Conservation (phyloP, 2,888 invertebrate species). For the Volucella bombylans region DNA sequence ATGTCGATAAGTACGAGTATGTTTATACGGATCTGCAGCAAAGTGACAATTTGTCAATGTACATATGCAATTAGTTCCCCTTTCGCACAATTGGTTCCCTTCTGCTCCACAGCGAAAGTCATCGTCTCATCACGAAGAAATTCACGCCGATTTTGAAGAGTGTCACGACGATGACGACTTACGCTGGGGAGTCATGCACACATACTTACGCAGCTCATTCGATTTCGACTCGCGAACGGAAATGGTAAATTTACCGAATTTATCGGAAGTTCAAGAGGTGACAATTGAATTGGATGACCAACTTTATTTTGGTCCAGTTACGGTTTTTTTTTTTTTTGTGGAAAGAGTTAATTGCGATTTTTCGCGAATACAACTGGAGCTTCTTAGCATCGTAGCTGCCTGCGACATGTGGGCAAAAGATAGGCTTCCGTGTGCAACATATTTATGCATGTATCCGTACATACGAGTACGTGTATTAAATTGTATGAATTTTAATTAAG, state of each 20-base stretch:
- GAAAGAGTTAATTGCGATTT: not conserved
- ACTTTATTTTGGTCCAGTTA: slow-evolving; percentile 9
- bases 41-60: slow-evolving; percentile 16
- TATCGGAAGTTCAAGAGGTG: slow-evolving; percentile 65
- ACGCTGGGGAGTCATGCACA: slow-evolving; percentile 3
- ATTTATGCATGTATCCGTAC: not conserved
- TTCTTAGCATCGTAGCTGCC: slow-evolving; percentile 5
- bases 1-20: too few species aligned
- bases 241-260: slow-evolving; percentile 59
- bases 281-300: slow-evolving; percentile 52
- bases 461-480: slow-evolving; percentile 27
- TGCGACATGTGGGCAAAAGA: not conserved
- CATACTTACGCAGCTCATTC: slow-evolving; percentile 28
- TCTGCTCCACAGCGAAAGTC: not conserved
- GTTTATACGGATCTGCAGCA: not conserved
- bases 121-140: slow-evolving; percentile 10
- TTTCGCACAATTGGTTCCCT: not conserved
- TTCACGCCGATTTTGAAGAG: not conserved
- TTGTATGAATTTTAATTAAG: slow-evolving; percentile 63
- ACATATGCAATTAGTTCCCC: not conserved
- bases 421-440: slow-evolving; percentile 4
- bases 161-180: slow-evolving; percentile 45
- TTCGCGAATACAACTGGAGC: slow-evolving; percentile 23
- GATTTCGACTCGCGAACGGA: slow-evolving; percentile 43
- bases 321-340: not conserved